Percentiles rank a stretch among this genome's conserved stretches.
Conservation (phyloP, 2,888 invertebrate genomes). For the Stenolophus ochropezus region DNA sequence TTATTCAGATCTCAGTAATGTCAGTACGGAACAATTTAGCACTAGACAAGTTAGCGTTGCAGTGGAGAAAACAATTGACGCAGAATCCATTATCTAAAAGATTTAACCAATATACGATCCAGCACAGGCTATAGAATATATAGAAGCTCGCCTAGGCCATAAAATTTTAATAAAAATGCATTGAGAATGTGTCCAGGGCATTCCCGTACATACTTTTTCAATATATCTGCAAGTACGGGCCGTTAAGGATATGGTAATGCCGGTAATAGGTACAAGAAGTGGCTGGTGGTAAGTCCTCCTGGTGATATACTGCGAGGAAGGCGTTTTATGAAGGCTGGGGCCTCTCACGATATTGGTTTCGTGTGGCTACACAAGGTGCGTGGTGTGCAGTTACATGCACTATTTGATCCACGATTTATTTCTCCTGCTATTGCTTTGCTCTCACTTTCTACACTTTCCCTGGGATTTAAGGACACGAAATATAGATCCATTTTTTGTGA, state of each 20-base stretch:
- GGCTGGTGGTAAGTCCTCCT: constrained; percentile 27
- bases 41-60: not conserved
- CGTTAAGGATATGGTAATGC: constrained; percentile 48
- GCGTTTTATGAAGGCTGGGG: constrained; percentile 27
- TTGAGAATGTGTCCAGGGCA: constrained; percentile 41
- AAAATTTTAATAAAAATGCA: constrained; percentile 56
- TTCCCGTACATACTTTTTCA: constrained; percentile 45
- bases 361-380: constrained; percentile 3
- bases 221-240: constrained; percentile 48
- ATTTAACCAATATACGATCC: constrained; percentile 50
- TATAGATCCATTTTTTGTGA: not conserved
- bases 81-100: constrained; percentile 54
- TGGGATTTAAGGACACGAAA: not conserved
- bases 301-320: constrained; percentile 22
- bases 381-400: not conserved
- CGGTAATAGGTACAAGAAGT: constrained; percentile 39
- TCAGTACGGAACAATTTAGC: not conserved
- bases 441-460: not conserved
- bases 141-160: constrained; percentile 26
- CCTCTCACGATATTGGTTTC: constrained; percentile 25
- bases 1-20: too few species aligned
- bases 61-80: constrained; percentile 25
- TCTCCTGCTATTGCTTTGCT: not conserved
- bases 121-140: constrained; percentile 32
- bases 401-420: constrained; percentile 15